phyloP scores from a whole-genome alignment of 2,113 vertebrate genomes.

The Buteo buteo region DNA sequence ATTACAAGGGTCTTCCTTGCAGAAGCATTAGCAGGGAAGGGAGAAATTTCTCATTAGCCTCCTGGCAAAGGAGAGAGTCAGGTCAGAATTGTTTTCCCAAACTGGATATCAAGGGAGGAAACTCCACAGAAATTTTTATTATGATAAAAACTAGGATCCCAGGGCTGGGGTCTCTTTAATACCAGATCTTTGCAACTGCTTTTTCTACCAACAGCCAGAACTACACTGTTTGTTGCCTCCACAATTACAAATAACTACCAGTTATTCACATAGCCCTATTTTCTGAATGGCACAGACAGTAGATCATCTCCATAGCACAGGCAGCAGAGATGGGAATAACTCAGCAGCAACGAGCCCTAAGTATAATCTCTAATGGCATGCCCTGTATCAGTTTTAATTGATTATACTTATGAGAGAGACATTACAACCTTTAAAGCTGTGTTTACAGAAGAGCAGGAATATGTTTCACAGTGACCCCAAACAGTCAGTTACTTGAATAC shows the following conservation, averaged over 20 bases:
- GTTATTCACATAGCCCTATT: background rate
- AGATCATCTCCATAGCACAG: background rate
- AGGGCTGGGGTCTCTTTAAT: background rate
- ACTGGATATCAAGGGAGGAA: background rate
- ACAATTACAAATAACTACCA: background rate
- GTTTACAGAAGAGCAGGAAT: background rate
- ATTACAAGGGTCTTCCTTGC: background rate
- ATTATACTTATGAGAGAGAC: background rate
- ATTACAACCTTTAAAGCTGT: background rate
- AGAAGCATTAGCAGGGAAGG: background rate
- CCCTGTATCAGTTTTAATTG: background rate
- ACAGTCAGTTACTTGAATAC: background rate
- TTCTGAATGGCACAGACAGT: background rate
- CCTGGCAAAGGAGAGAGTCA: background rate
- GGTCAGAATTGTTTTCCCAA: background rate
- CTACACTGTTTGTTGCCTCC: background rate
- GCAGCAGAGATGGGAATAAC: background rate
- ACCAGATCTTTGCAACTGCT: background rate
- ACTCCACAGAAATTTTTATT: background rate
- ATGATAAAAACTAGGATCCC: background rate
- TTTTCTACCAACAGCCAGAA: background rate
- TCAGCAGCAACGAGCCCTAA: background rate
- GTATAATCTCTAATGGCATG: background rate
- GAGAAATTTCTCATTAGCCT: background rate
- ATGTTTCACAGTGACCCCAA: background rate